Evolutionary conservation across 1,140 invertebrate genomes (phyloP), one percentile per base, ranked within the genome.

Genomic region (Drosophila erecta): DNA sequence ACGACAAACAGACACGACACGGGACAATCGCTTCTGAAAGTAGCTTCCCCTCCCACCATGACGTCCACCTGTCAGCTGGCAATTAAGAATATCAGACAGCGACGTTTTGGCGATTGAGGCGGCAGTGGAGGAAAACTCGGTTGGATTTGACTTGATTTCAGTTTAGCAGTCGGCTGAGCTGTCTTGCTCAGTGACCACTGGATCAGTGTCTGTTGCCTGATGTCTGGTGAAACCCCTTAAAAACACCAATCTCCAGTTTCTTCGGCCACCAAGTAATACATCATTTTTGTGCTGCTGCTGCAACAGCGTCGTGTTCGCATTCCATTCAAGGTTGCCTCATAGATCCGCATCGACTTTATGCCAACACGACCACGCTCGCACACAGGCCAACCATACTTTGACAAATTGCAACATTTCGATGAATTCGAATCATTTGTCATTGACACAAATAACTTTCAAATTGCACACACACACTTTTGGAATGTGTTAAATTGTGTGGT

Each of bases 381-480:
- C 57, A 60, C 65, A 41, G 51, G 60, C 60, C 33, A 54, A 67
- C 74, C 76, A 74, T 75, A 61, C 81, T 87, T 79, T 89, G 80
- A 83, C 85, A 84, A 90, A 89, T 80, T 89, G 84, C 84, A 89
- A 89, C 73, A 84, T 84, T 89, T 89, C 84, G 80, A 89, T 89
- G 84, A 78, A 84, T 89, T 90, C 84, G 84, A 89, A 89, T 89
- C 85, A 87, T 87, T 87, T 87, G 84, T 89, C 84, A 89, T 89
- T 89, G 84, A 89, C 84, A 89, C 84, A 89, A 89, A 89, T 89
- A 89, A 76, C 85, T 89, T 89, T 89, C 85, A 89, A 89, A 89
- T 87, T 87, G 84, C 71, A 79, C 61, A 83, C 27, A 58, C 46
- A 72, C 50, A 78, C 37, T 58, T 50, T 67, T 57, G 50, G 50